Percentiles rank a stretch among this genome's conserved stretches.
These are phyloP conservation scores for Laticauda colubrina DNA, from an alignment of 2,113 vertebrate genomes.

Conservation along the genomic window DNA sequence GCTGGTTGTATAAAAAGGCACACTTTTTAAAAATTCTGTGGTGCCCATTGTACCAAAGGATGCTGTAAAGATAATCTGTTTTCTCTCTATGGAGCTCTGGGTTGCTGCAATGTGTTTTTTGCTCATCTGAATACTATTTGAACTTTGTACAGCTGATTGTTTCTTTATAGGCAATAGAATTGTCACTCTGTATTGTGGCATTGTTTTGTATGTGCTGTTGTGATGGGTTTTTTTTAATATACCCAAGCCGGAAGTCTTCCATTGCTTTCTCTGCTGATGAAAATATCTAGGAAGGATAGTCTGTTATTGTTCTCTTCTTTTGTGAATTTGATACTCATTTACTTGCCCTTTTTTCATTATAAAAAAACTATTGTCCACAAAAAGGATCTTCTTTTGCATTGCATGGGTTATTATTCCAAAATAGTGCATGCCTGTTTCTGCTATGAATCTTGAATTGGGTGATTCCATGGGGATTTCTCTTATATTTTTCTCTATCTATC, in stretches of 20 bases:
- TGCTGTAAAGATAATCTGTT: background rate
- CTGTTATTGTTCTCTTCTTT: background rate
- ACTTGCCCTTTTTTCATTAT: background rate
- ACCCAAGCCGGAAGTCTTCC: background rate
- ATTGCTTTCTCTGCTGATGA: background rate
- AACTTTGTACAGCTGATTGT: background rate
- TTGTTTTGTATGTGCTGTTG: background rate
- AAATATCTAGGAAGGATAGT: background rate
- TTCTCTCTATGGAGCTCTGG: background rate
- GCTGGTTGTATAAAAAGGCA: background rate
- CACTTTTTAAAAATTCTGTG: background rate
- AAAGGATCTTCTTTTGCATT: background rate
- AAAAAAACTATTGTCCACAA: background rate
- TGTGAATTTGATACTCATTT: background rate
- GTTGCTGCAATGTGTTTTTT: background rate
- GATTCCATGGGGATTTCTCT: background rate
- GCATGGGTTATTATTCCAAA: background rate
- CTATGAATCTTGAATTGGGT: background rate
- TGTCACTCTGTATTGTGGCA: background rate
- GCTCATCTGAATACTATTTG: background rate
- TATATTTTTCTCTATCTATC: background rate
- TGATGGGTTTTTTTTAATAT: background rate
- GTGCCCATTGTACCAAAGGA: background rate
- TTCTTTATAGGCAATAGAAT: background rate
- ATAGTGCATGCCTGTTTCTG: background rate